Evolutionary conservation across 2,113 vertebrate genomes (phyloP), one percentile per base, ranked within the genome.

Genomic region (Thamnaconus septentrionalis): DNA sequence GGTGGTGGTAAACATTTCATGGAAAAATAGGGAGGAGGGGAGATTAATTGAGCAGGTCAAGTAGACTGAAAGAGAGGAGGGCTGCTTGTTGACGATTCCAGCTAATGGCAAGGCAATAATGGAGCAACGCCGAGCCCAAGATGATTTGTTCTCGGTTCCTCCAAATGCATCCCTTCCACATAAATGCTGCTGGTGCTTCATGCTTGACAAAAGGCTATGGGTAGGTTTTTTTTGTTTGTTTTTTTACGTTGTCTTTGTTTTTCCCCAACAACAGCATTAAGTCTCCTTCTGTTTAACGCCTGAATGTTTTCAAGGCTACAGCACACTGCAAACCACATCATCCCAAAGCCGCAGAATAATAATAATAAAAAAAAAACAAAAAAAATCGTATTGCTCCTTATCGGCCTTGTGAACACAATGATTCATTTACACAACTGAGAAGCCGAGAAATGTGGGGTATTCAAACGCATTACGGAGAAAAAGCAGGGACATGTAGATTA

Each of bases 51-150:
- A 81, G 56, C 56, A 73, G 81, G 81, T 89, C 74, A 87, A 84
- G 70, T 69, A 60, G 5, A 41, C 68, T 74, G 68, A 75, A 77
- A 78, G 78, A 68, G 74, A 80, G 55, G 74, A 73, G 2, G 56
- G 52, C 53, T 59, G 64, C 72, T 71, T 79, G 72, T 79, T 83
- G 83, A 81, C 79, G 77, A 53, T 66, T 41, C 8, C 62, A 49
- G 70, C 79, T 88, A 88, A 88, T 87, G 81, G 84, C 61, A 78
- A 83, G 67, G 82, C 79, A 71, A 54, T 85, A 89, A 89, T 86
- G 80, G 87, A 83, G 75, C 53, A 74, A 69, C 56, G 57, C 62
- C 70, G 49, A 62, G 75, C 64, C 71, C 59, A 61, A 56, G 65
- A 84, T 80, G 74, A 71, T 62, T 78, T 68, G 61, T 71, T 51